Percentiles rank a stretch among this genome's conserved stretches.
phyloP scores from a whole-genome alignment of 1,140 invertebrate species.

The Harlomillsia oculata region DNA sequence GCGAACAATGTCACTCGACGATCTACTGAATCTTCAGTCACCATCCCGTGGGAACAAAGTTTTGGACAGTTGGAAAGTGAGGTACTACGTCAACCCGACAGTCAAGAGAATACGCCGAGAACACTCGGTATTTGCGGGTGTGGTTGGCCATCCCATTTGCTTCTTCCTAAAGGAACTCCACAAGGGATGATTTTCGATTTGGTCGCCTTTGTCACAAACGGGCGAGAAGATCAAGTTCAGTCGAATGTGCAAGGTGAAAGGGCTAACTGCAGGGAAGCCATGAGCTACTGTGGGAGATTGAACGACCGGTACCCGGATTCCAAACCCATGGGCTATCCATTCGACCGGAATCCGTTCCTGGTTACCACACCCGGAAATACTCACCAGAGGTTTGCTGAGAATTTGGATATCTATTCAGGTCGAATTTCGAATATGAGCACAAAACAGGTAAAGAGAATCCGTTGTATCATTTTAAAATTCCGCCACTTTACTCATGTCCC shows the following conservation, averaged over 20 bases:
- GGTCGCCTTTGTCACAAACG: constrained; percentile 37
- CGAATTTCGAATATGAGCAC: constrained; percentile 4
- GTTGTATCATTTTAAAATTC: no score
- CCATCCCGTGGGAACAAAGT: constrained; percentile 15
- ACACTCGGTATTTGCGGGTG: constrained; percentile 36
- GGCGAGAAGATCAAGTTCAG: constrained; percentile 21
- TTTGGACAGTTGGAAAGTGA: constrained; percentile 10
- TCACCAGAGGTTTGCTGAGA: neutral
- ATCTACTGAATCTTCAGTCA: constrained; percentile 9
- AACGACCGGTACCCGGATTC: constrained; percentile 39
- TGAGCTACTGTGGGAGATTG: constrained; percentile 39
- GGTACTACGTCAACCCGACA: no score
- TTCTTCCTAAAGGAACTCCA: constrained; percentile 36
- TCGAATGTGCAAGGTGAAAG: neutral
- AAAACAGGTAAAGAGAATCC: constrained; percentile 4
- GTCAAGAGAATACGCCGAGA: neutral
- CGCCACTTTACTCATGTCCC: no score
- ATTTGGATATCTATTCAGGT: constrained; percentile 3
- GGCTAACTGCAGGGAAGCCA: constrained; percentile 10
- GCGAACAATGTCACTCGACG: neutral
- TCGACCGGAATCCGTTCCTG: constrained; percentile 16
- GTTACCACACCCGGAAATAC: neutral
- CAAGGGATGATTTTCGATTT: constrained; percentile 37
- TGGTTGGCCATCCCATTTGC: constrained; percentile 38
- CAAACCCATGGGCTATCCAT: constrained; percentile 38